Conservation (phyloP, 2,797 vertebrate species). For the Myotis myotis region DNA sequence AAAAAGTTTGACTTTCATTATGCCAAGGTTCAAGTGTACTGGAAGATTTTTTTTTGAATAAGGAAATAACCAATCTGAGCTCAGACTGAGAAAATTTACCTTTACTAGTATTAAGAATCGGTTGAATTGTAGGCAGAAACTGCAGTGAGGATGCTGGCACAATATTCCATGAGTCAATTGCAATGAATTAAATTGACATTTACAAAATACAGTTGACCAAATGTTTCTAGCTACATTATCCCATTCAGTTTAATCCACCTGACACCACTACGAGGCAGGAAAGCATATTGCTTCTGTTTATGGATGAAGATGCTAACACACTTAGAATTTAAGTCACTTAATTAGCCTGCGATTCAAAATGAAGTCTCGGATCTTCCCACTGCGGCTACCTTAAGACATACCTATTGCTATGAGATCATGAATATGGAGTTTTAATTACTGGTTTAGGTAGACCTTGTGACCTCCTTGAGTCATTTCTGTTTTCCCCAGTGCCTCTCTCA, state of each 20-base stretch:
- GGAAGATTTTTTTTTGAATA: background rate
- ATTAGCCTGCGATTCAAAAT: background rate
- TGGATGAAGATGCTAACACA: background rate
- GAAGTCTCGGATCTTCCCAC: background rate
- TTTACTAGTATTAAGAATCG: background rate
- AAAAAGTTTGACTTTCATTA: background rate
- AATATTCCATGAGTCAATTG: background rate
- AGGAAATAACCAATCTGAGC: background rate
- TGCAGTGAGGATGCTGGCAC: background rate
- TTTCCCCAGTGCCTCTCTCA: slow-evolving; percentile 37
- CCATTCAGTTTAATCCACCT: slow-evolving; percentile 2
- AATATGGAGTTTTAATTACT: slow-evolving; percentile 54
- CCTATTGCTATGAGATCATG: background rate
- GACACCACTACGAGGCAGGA: background rate
- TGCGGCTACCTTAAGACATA: slow-evolving; percentile 18
- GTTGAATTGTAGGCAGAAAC: slow-evolving; percentile 7
- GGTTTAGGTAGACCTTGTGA: slow-evolving; percentile 32
- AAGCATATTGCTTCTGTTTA: background rate
- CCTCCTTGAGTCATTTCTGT: slow-evolving; percentile 24
- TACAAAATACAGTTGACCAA: background rate
- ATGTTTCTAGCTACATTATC: background rate
- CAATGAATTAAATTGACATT: slow-evolving; percentile 2
- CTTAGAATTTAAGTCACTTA: background rate
- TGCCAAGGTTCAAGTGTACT: background rate
- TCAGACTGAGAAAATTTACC: background rate